Conservation (phyloP, 2,113 vertebrate species). For the Scopus umbretta region DNA sequence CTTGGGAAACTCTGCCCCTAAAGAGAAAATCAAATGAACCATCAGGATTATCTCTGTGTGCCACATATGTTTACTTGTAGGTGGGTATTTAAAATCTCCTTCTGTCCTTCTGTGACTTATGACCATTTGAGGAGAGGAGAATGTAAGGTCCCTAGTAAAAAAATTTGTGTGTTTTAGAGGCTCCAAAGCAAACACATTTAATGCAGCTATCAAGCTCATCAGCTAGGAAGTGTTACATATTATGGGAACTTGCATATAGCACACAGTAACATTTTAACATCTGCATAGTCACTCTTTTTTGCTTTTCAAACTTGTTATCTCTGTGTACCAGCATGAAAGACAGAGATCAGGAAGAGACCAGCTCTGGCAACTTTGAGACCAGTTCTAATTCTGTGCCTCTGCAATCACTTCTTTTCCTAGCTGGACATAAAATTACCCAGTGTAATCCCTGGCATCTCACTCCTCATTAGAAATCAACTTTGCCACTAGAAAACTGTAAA, state of each 20-base stretch:
- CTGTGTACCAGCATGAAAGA: not conserved
- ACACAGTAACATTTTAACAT: not conserved
- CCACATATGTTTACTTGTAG: not conserved
- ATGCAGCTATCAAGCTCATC: not conserved
- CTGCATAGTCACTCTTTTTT: not conserved
- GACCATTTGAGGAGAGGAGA: not conserved
- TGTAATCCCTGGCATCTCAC: not conserved
- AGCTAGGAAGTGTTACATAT: not conserved
- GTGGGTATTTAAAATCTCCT: not conserved
- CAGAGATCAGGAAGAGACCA: not conserved
- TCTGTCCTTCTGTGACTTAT: not conserved
- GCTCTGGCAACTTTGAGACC: not conserved
- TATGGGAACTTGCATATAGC: not conserved
- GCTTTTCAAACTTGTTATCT: not conserved
- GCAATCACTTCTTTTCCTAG: not conserved
- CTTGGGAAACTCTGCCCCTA: not conserved
- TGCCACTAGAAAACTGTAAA: not conserved
- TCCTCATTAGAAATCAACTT: not conserved
- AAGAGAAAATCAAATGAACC: not conserved
- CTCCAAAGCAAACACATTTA: not conserved
- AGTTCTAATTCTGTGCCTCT: not conserved
- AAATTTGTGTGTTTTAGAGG: not conserved
- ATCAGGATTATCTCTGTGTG: not conserved
- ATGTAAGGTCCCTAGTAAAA: not conserved
- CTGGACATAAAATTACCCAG: not conserved